Base-by-base conservation (phyloP, 2,797 vertebrate species). In the Trachurus trachurus region DNA sequence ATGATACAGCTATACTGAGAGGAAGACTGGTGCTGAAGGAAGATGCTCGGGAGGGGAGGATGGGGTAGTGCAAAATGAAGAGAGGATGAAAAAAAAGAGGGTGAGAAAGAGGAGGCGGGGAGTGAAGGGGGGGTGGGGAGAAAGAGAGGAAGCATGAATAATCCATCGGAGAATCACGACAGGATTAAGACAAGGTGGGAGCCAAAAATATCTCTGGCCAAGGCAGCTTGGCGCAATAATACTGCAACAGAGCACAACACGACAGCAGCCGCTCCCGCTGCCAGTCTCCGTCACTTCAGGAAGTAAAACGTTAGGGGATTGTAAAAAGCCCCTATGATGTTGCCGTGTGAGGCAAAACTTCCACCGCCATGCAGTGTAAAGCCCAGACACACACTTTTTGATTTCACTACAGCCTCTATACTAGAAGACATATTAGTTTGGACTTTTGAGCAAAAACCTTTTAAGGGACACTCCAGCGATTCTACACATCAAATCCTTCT, bases 131-230 rank as follows among this genome's bases (percentile, higher is more conserved):
- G 67, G 62, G 62, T 56, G 53, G 70, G 66, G 52, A 70, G 17
- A 60, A n/a, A 22, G 68, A 74, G 76, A 78, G 80, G 85, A 80
- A 86, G 87, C 83, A 88, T 86, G 71, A 91, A 91, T 89, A 93
- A 92, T 87, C 89, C 87, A 87, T 80, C 6, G 77, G 71, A 85
- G 87, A 90, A 88, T 90, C 85, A 85, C 81, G 68, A 83, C 86
- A 88, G 88, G 90, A 93, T 94, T 91, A 93, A 88, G 86, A 92
- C 87, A 86, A 89, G 80, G 85, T 87, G 78, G 84, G 75, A 91
- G 88, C 88, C 89, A 92, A 91, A 91, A 92, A 93, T 93, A 93
- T 83, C 86, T 78, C 67, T 16, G 59, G 84, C 82, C 85, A 80
- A 90, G 69, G 70, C 83, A 83, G 82, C 72, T 86, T 90, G 88